Percentiles rank a stretch among this genome's conserved stretches.
phyloP scores from a whole-genome alignment of 2,888 invertebrate genomes.

The Crioceris asparagi region DNA sequence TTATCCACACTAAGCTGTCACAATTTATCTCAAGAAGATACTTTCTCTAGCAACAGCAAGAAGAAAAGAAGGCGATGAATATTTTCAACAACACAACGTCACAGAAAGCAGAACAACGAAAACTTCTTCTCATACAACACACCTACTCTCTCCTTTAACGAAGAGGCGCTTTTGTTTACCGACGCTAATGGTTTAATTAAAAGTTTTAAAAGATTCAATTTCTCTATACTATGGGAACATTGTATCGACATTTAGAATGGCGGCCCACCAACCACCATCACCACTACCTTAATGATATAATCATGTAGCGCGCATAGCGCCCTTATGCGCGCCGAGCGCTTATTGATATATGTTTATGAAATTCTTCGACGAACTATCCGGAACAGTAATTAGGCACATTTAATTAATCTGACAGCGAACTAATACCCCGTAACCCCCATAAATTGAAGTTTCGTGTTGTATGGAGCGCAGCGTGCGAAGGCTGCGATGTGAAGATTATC shows the following conservation, averaged over 20 bases:
- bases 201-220: conserved; percentile 19
- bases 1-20: too few relatives aligned
- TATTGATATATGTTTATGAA: conserved; percentile 32
- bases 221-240: conserved; percentile 6
- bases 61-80: too few relatives aligned
- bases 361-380: conserved; percentile 37
- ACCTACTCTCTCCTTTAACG: too few relatives aligned
- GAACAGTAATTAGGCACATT: conserved; percentile 36
- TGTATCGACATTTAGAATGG: not conserved
- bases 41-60: too few relatives aligned
- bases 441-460: conserved; percentile 38
- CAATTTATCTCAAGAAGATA: too few relatives aligned
- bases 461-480: conserved; percentile 9
- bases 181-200: conserved; percentile 20
- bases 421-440: conserved; percentile 35
- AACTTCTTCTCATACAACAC: conserved; percentile 15
- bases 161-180: conserved; percentile 15
- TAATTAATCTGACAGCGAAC: conserved; percentile 38
- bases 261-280: not conserved
- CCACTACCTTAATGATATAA: conserved; percentile 21
- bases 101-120: too few relatives aligned
- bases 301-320: too few relatives aligned
- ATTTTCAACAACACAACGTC: conserved; percentile 14
- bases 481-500: conserved; percentile 14
- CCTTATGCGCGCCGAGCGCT: too few relatives aligned